Percentiles rank a stretch among this genome's conserved stretches.
These are phyloP conservation scores for Clarias gariepinus DNA, from an alignment of 2,113 vertebrate species.

Conservation along the genomic window DNA sequence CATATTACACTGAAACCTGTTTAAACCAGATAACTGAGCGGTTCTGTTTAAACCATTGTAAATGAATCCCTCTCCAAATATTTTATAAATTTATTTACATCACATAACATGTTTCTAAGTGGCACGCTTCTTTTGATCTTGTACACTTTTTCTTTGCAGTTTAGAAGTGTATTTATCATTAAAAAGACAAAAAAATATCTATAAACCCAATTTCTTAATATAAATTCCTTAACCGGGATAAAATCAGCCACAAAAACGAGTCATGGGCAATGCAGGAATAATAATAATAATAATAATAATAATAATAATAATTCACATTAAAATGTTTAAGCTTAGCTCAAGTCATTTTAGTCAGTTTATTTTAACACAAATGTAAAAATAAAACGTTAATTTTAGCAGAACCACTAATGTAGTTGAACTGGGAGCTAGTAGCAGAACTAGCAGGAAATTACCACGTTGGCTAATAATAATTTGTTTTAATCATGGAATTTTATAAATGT, in stretches of 20 bases:
- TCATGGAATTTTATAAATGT: neutral
- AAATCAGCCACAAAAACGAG: too few relatives aligned
- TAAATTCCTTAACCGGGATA: too few relatives aligned
- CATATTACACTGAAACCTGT: neutral
- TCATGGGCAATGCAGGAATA: too few relatives aligned
- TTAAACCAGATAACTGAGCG: neutral
- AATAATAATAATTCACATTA: neutral
- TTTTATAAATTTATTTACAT: too few relatives aligned
- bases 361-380: neutral
- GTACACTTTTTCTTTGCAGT: neutral
- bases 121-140: neutral
- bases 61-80: neutral
- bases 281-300: too few relatives aligned
- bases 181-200: constrained; percentile 25
- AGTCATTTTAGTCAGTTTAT: neutral
- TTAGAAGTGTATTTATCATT: neutral
- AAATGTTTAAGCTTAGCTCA: neutral
- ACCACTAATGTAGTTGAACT: neutral
- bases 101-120: constrained; percentile 6
- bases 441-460: neutral
- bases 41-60: neutral
- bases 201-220: neutral
- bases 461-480: neutral
- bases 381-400: neutral
- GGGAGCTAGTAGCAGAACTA: neutral